Evolutionary conservation across 2,888 invertebrate species (phyloP).

Genomic region (Galeruca laticollis): DNA sequence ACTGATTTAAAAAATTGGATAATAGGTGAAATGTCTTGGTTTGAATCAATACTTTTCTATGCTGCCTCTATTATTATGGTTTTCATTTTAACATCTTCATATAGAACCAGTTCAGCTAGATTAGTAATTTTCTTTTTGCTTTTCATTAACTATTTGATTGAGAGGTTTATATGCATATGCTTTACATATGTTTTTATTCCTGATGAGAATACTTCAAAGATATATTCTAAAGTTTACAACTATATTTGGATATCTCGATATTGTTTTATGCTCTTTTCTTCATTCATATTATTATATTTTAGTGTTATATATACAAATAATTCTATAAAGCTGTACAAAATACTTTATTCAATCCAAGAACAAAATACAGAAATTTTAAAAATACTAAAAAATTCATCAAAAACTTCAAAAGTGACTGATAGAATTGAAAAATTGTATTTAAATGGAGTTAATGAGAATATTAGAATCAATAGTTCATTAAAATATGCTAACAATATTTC

Average conservation of each 20-base stretch:
- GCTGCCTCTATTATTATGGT: constrained; percentile 67
- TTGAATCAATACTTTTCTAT: constrained; percentile 75
- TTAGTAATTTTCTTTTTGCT: constrained; percentile 70
- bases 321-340: constrained; percentile 63
- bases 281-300: constrained; percentile 60
- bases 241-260: constrained; percentile 68
- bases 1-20: constrained; percentile 72
- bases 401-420: not conserved
- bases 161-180: constrained; percentile 65
- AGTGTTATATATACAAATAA: constrained; percentile 66
- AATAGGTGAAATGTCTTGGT: constrained; percentile 74
- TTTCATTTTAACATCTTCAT: constrained; percentile 71
- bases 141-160: constrained; percentile 68
- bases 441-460: constrained; percentile 12
- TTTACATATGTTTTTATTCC: constrained; percentile 34
- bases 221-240: constrained; percentile 63
- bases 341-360: constrained; percentile 65
- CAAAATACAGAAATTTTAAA: constrained; percentile 60
- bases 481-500: not conserved
- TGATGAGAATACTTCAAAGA: constrained; percentile 20
- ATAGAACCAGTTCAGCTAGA: constrained; percentile 70
- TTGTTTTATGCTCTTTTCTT: constrained; percentile 59
- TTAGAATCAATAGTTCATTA: not conserved
- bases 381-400: constrained; percentile 43
- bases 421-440: not conserved